These are phyloP conservation scores for Cephalopholis sonnerati DNA, from an alignment of 2,113 vertebrate species.

Conservation along the genomic window DNA sequence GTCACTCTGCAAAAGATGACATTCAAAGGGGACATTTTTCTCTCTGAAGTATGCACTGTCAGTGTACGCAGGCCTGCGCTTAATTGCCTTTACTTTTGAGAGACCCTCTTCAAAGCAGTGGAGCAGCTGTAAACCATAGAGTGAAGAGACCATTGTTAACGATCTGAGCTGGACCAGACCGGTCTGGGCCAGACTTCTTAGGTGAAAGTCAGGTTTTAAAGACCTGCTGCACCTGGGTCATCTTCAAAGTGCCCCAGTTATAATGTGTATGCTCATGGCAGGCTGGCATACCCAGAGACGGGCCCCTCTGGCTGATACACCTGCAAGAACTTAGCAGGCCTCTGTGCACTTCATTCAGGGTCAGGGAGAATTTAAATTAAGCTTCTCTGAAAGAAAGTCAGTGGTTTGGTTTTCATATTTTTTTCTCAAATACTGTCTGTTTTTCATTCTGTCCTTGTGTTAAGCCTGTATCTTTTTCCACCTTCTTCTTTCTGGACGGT, in stretches of 20 bases:
- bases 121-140: constrained; percentile 71
- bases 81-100: constrained; percentile 62
- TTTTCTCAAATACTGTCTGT: neutral
- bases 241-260: constrained; percentile 70
- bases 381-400: constrained; percentile 34
- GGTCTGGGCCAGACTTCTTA: constrained; percentile 55
- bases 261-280: constrained; percentile 46
- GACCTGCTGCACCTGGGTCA: constrained; percentile 79
- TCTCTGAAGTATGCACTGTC: constrained; percentile 17
- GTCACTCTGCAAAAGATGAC: neutral
- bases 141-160: constrained; percentile 72
- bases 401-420: constrained; percentile 38
- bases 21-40: neutral
- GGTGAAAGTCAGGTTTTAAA: constrained; percentile 76
- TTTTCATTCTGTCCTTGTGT: constrained; percentile 36
- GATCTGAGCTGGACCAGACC: constrained; percentile 67
- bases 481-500: constrained; percentile 15
- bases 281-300: constrained; percentile 42
- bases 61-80: neutral
- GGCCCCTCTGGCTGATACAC: constrained; percentile 65
- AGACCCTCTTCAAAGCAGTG: constrained; percentile 73
- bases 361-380: constrained; percentile 60
- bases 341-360: constrained; percentile 56
- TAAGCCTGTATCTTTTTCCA: neutral
- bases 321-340: constrained; percentile 74